Evolutionary conservation across 2,797 vertebrate genomes (phyloP).

Genomic region (Fringilla coelebs): DNA sequence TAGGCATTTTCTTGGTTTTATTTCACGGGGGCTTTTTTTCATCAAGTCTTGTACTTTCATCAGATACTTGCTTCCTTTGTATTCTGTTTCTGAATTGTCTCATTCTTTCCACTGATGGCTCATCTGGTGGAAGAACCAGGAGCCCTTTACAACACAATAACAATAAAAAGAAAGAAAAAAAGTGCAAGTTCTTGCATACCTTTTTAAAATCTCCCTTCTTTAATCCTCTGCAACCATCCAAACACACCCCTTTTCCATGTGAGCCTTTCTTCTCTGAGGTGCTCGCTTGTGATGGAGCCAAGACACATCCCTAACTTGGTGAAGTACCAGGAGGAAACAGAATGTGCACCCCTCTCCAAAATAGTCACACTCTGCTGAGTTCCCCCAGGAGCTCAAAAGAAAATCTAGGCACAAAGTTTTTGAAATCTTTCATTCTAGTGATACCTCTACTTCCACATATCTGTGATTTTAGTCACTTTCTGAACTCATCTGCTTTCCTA

Average conservation of each 20-base stretch:
- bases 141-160: not conserved
- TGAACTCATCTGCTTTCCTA: not conserved
- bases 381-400: not conserved
- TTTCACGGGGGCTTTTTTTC: not conserved
- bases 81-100: not conserved
- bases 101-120: not conserved
- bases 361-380: not conserved
- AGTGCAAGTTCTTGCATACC: not conserved
- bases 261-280: not conserved
- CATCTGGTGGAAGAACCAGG: not conserved
- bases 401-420: not conserved
- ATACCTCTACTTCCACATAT: not conserved
- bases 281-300: not conserved
- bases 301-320: not conserved
- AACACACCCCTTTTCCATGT: not conserved
- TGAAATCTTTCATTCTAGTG: not conserved
- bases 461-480: not conserved
- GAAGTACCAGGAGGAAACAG: not conserved
- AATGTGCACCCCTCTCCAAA: rapidly evolving
- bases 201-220: not conserved
- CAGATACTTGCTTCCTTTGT: not conserved
- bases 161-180: not conserved
- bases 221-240: not conserved
- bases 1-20: not conserved
- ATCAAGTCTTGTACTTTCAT: not conserved